Base-by-base conservation (phyloP, 2,113 vertebrate genomes). In the Casuarius casuarius region DNA sequence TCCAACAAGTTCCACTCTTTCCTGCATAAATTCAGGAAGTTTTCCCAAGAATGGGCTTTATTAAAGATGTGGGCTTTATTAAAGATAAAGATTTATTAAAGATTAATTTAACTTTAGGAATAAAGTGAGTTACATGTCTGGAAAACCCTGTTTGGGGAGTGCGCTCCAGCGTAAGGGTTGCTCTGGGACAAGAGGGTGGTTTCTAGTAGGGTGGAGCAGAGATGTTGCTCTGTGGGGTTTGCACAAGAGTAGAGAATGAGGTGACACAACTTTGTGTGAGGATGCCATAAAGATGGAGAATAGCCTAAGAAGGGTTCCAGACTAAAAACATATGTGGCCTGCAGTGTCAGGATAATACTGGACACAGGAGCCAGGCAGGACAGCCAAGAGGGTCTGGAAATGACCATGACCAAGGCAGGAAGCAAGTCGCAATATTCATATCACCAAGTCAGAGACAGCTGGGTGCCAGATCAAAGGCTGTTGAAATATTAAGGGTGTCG, bases 131-230 rank as follows among this genome's bases (percentile, higher is more conserved):
- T 66, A 20, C 62, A 38, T 9, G 28, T 78, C 83, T 89, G 91
- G 95, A 97, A 96, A 91, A 95, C 89, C 89, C 84, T 91, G 90
- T 92, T 0, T 90, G 78, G 35, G n/a, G 29, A 83, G 35, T 84
- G 10, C 12, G 46, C 25, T 84, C 12, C 40, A 22, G 48, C 1
- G 31, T 3, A 46, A 0, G 14, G 54, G 49, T 28, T 85, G 67
- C 74, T 44, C 48, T 40, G 67, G 33, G 63, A 91, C 44, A 20
- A 84, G 58, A 90, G 66, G 49, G 42, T 87, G 62, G 25, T 10
- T 87, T 63, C 40, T 10, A 1, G n/a, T 9, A 12, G 74, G 66
- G 71, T 83, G 93, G 46, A 74, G 67, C n/a, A 40, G 65, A 40
- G 65, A 84, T 5, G 28, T 18, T 10, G 23, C 29, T n/a, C 4